Percentiles rank a stretch among this genome's conserved stretches.
phyloP scores from a whole-genome alignment of 2,888 invertebrate genomes.

The Portevinia maculata region DNA sequence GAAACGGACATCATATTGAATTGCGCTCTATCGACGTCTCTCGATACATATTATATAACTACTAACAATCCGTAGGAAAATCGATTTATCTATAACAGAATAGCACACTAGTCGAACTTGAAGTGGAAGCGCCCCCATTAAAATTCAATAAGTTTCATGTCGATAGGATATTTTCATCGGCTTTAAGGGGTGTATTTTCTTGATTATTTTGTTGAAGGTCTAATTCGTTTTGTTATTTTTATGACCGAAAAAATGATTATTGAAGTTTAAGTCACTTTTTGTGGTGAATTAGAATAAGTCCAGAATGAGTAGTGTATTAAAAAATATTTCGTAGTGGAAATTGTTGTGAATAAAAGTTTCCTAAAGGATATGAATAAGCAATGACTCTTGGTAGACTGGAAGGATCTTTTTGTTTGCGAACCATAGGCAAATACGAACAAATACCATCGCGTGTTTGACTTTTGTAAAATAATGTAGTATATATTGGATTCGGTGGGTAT shows the following conservation, averaged over 20 bases:
- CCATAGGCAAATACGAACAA: no score
- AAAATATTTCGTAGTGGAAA: neutral
- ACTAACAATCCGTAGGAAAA: no score
- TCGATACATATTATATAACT: no score
- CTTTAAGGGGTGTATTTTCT: constrained; percentile 29
- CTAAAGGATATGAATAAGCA: neutral
- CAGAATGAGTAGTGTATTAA: constrained; percentile 9
- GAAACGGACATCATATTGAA: no score
- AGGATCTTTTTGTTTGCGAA: no score
- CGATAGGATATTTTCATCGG: constrained; percentile 64
- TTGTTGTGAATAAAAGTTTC: neutral
- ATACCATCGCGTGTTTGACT: no score
- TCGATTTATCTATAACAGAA: no score
- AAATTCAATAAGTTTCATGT: constrained; percentile 65
- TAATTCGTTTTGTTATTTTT: constrained; percentile 62
- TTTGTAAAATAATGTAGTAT: no score
- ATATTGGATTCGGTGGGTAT: no score
- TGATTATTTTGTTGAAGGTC: constrained; percentile 63
- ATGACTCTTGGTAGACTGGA: neutral
- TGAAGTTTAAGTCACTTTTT: constrained; percentile 63
- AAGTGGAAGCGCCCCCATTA: constrained; percentile 30
- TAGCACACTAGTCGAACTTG: constrained; percentile 19
- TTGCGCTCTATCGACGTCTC: no score
- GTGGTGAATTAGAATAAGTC: constrained; percentile 51
- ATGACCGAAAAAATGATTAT: constrained; percentile 67